Percentiles rank a stretch among this genome's conserved stretches.
phyloP scores from a whole-genome alignment of 2,797 vertebrate species.

The Todus mexicanus region DNA sequence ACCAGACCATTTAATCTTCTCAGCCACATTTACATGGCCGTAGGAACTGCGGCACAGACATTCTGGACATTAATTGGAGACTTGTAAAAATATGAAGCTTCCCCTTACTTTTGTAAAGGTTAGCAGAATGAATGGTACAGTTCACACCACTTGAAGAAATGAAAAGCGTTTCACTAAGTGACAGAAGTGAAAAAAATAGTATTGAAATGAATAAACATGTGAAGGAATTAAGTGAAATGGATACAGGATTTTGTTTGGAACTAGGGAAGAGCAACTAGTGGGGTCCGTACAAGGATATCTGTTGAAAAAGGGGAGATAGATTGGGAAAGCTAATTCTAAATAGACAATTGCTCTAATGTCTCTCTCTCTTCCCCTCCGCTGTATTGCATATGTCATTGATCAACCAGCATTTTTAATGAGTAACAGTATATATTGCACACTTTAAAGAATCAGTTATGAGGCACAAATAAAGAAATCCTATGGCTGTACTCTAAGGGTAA shows the following conservation, averaged over 20 bases:
- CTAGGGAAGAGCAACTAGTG: neutral
- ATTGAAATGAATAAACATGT: neutral
- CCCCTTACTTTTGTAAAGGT: neutral
- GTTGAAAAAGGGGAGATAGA: neutral
- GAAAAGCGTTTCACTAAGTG: neutral
- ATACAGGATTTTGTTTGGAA: neutral
- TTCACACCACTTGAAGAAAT: neutral
- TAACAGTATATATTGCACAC: neutral
- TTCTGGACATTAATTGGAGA: neutral
- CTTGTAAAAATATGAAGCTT: neutral
- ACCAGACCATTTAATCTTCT: constrained; percentile 14
- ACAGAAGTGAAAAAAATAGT: neutral
- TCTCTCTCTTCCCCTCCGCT: rapidly evolving
- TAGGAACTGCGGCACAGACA: neutral
- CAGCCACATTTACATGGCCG: neutral
- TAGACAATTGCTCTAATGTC: neutral
- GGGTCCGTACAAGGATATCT: neutral
- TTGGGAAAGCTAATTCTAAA: neutral
- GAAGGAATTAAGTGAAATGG: neutral
- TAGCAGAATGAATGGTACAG: neutral
- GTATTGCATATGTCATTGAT: neutral
- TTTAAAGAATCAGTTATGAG: neutral
- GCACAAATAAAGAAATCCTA: neutral
- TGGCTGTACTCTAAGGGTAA: neutral
- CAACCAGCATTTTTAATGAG: neutral